Evolutionary conservation across 1,140 invertebrate species (phyloP).

Genomic region (Polyergus mexicanus): DNA sequence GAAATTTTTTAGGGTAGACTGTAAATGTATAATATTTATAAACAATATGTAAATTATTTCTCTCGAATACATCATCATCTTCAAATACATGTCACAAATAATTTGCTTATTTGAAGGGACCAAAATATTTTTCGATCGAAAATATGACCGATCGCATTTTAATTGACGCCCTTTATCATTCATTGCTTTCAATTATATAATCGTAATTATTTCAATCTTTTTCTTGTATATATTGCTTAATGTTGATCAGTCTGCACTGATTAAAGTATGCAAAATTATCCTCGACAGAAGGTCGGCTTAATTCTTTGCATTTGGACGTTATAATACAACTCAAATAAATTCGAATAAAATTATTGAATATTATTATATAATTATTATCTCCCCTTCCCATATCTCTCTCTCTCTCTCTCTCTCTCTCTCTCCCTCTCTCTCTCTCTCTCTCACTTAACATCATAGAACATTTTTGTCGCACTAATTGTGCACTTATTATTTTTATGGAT

Average conservation of each 20-base stretch:
- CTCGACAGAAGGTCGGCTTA: conserved; percentile 17
- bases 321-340: neutral
- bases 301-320: conserved; percentile 23
- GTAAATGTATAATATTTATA: conserved; percentile 53
- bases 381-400: no score
- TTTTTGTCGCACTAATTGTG: neutral
- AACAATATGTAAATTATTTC: conserved; percentile 50
- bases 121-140: conserved; percentile 38
- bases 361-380: neutral
- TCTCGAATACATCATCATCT: no score
- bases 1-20: conserved; percentile 17
- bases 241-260: conserved; percentile 26
- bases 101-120: conserved; percentile 36
- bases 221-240: conserved; percentile 48
- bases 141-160: conserved; percentile 44
- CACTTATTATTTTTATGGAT: neutral
- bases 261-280: conserved; percentile 33
- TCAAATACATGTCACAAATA: conserved; percentile 47
- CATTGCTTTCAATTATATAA: conserved; percentile 32
- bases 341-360: conserved; percentile 1
- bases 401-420: no score
- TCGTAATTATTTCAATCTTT: conserved; percentile 45
- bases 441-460: neutral
- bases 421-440: no score
- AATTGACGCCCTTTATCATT: conserved; percentile 59